phyloP scores from a whole-genome alignment of 1,140 invertebrate species.

The Apis cerana region DNA sequence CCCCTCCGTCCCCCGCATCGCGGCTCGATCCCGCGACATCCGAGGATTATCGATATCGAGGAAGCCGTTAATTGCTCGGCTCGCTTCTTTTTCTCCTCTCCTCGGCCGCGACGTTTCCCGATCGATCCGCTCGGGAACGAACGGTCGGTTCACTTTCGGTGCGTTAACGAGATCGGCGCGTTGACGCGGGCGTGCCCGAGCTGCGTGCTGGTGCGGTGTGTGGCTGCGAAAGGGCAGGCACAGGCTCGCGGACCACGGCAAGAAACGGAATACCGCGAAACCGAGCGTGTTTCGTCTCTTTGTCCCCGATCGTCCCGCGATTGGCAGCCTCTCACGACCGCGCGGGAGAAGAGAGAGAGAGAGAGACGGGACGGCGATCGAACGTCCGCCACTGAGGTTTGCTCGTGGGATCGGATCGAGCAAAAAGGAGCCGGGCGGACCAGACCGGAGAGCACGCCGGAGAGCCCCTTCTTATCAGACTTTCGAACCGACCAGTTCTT shows the following conservation, averaged over 20 bases:
- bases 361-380: slow-evolving; percentile 24
- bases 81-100: too few relatives aligned
- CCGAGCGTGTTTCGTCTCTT: slow-evolving; percentile 61
- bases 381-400: not conserved
- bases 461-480: slow-evolving; percentile 58
- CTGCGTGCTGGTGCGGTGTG: not conserved
- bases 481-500: not conserved
- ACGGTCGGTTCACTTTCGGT: not conserved
- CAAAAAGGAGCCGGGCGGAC: slow-evolving; percentile 57
- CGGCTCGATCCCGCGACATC: too few relatives aligned
- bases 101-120: not conserved
- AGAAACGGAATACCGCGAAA: slow-evolving; percentile 70
- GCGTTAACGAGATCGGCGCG: slow-evolving; percentile 27
- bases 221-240: slow-evolving; percentile 33
- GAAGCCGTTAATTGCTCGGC: too few relatives aligned
- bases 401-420: slow-evolving; percentile 40
- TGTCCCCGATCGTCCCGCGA: slow-evolving; percentile 49
- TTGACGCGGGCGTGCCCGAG: slow-evolving; percentile 35
- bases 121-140: not conserved
- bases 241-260: slow-evolving; percentile 35
- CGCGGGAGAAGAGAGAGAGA: not conserved
- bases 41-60: too few relatives aligned
- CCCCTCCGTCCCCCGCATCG: too few relatives aligned
- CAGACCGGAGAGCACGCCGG: slow-evolving; percentile 19
- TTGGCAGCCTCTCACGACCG: slow-evolving; percentile 37